Conservation (phyloP, 2,797 vertebrate species). For the Platyrinchus mystaceus region DNA sequence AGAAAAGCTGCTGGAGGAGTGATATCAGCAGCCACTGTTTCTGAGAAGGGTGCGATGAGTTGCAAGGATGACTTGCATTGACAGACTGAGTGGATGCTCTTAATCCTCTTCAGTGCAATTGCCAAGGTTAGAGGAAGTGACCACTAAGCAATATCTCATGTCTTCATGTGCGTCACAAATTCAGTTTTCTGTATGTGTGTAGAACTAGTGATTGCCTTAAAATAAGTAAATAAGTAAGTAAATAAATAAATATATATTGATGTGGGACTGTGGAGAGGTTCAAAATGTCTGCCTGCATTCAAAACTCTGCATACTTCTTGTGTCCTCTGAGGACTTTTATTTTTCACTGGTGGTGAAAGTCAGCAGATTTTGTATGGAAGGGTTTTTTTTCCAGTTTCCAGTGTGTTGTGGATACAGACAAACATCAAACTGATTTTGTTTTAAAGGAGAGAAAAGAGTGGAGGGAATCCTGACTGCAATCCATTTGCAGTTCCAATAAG, state of each 20-base stretch:
- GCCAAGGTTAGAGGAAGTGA: background rate
- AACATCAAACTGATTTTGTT: background rate
- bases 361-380: background rate
- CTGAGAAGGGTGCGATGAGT: background rate
- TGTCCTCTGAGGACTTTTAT: background rate
- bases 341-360: background rate
- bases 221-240: background rate
- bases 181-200: background rate
- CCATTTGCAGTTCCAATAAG: background rate
- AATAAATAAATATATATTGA: background rate
- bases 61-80: background rate
- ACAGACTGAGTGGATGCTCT: background rate
- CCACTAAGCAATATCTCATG: background rate
- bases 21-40: background rate
- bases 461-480: background rate
- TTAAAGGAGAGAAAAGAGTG: background rate
- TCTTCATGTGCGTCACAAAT: background rate
- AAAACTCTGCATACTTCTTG: background rate
- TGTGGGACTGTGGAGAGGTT: fast-evolving
- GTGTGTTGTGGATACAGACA: background rate
- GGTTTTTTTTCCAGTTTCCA: background rate
- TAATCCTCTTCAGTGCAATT: background rate
- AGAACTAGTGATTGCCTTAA: background rate
- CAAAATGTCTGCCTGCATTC: background rate
- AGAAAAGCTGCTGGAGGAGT: background rate